phyloP scores from a whole-genome alignment of 2,797 vertebrate species.

The Dipus sagitta region DNA sequence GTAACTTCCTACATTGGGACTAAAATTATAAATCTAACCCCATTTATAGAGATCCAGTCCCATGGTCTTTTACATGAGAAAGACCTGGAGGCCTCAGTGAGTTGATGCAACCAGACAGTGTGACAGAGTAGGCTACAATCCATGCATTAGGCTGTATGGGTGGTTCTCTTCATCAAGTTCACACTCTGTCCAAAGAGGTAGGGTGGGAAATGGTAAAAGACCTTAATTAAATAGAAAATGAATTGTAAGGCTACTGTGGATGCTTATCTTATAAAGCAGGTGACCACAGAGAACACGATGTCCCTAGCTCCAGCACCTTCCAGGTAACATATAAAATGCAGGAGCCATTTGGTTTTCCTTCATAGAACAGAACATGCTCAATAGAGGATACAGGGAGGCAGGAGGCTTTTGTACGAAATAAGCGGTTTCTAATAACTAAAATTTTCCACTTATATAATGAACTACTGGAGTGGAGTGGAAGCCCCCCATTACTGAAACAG shows the following conservation, averaged over 20 bases:
- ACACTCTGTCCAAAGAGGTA: not conserved
- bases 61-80: not conserved
- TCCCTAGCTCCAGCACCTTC: not conserved
- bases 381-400: not conserved
- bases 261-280: not conserved
- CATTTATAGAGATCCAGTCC: not conserved
- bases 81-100: not conserved
- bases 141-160: not conserved
- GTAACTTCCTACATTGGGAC: not conserved
- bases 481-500: not conserved
- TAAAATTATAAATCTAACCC: not conserved
- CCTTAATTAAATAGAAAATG: not conserved
- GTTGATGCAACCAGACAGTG: not conserved
- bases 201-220: not conserved
- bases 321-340: not conserved
- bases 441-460: not conserved
- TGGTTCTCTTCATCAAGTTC: not conserved
- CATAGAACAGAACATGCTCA: not conserved
- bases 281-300: too few species aligned
- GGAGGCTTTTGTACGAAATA: not conserved
- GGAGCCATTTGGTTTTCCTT: not conserved
- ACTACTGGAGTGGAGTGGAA: not conserved
- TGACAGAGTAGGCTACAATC: not conserved
- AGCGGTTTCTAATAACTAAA: not conserved
- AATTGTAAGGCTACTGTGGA: not conserved